Evolutionary conservation across 2,888 invertebrate genomes (phyloP).

Genomic region (Pollenia labialis): DNA sequence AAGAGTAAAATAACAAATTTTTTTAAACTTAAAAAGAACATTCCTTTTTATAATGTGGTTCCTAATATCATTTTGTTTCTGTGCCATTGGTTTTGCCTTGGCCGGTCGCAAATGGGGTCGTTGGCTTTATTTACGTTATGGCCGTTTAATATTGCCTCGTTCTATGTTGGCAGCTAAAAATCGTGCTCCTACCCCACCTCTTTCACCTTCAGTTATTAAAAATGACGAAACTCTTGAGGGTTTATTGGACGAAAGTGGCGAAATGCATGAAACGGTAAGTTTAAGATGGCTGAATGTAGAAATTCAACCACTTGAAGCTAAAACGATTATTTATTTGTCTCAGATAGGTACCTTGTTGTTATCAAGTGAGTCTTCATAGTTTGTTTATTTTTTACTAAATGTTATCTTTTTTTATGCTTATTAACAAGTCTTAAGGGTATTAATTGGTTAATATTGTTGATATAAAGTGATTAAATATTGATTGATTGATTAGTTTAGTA

Average conservation of each 20-base stretch:
- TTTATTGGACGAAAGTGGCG: constrained; percentile 81
- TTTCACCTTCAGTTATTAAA: constrained; percentile 78
- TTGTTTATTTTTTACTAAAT: not conserved
- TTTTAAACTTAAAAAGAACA: not conserved
- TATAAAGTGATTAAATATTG: too few relatives aligned
- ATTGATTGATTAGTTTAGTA: not conserved
- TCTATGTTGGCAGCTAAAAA: constrained; percentile 79
- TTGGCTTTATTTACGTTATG: constrained; percentile 82
- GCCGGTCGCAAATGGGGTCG: constrained; percentile 83
- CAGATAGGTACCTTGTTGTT: not conserved
- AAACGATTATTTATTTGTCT: constrained; percentile 17
- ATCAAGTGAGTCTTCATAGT: constrained; percentile 5
- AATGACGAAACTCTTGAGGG: constrained; percentile 82
- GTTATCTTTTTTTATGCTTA: not conserved
- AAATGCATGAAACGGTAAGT: constrained; percentile 84
- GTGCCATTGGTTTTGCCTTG: constrained; percentile 77
- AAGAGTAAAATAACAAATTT: not conserved
- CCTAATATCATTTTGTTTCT: constrained; percentile 77
- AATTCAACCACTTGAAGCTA: not conserved
- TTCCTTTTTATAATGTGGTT: constrained; percentile 80
- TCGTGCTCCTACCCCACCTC: constrained; percentile 83
- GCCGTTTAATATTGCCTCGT: constrained; percentile 81
- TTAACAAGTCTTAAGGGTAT: not conserved
- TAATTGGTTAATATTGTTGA: too few relatives aligned
- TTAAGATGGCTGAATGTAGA: not conserved